Evolutionary conservation across 64 coral and sea anemone species (phyloP).

Genomic region (Anthopleura sola): DNA sequence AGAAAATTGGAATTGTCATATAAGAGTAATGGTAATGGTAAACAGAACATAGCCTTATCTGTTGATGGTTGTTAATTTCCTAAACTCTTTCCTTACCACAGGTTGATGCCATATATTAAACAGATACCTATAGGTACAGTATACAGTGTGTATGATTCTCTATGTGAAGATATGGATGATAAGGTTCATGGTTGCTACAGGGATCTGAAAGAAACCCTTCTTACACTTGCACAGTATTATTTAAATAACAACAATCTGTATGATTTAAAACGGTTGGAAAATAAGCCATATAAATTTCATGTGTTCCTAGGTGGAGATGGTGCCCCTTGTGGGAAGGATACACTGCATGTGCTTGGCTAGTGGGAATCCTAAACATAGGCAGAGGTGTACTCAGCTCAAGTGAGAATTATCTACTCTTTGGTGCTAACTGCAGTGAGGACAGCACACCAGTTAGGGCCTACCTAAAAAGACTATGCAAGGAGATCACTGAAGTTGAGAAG

Average conservation of each 20-base stretch:
- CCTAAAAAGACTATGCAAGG: no score
- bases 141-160: neutral
- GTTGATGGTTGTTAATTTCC: neutral
- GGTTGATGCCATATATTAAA: neutral
- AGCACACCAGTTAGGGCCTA: neutral
- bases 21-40: neutral
- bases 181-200: neutral
- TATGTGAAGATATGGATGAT: neutral
- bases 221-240: neutral
- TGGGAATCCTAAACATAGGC: conserved; percentile 3
- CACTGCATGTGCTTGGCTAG: conserved; percentile 27
- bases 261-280: neutral
- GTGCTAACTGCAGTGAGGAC: conserved; percentile 31
- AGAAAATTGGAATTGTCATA: neutral
- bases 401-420: conserved; percentile 42
- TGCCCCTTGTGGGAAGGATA: conserved; percentile 25
- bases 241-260: neutral
- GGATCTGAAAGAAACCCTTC: neutral
- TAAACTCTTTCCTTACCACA: neutral
- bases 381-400: conserved; percentile 14
- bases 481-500: no score
- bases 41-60: neutral
- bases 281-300: neutral
- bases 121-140: neutral
- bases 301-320: conserved; percentile 31